Evolutionary conservation across 2,797 vertebrate species (phyloP).

Genomic region (Halcyon leucocephala): DNA sequence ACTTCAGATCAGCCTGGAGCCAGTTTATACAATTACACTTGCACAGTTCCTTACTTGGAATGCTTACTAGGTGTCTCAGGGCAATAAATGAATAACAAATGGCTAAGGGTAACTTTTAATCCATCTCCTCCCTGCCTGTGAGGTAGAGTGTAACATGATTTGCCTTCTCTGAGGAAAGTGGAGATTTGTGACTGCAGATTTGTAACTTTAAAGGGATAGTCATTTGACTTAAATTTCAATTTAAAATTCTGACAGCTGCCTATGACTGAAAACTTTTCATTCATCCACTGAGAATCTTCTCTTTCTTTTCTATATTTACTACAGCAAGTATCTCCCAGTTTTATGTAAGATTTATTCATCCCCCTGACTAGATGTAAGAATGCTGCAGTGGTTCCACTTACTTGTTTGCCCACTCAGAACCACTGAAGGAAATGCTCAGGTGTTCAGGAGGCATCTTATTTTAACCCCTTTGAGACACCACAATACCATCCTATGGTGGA

Average conservation of each 20-base stretch:
- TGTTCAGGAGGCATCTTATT: not conserved
- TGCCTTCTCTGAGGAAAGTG: not conserved
- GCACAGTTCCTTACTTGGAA: not conserved
- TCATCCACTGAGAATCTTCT: not conserved
- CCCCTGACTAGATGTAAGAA: not conserved
- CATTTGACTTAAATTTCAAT: not conserved
- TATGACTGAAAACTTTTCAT: not conserved
- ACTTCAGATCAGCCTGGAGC: slow-evolving; percentile 14
- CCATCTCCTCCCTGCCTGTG: not conserved
- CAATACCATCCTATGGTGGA: not conserved
- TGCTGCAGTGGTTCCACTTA: not conserved
- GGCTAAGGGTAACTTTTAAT: not conserved
- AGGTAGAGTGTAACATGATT: not conserved
- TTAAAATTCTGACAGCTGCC: not conserved
- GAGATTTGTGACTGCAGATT: not conserved
- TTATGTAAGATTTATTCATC: not conserved
- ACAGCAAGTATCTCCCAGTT: not conserved
- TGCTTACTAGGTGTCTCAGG: slow-evolving; percentile 4
- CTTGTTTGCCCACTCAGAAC: not conserved
- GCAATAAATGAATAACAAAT: slow-evolving; percentile 14
- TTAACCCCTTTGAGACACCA: not conserved
- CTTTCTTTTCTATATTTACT: not conserved
- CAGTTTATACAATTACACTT: slow-evolving; percentile 21
- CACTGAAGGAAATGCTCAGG: not conserved
- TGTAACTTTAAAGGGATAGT: not conserved